phyloP scores from a whole-genome alignment of 2,113 vertebrate genomes.

The Cnemophilus loriae region DNA sequence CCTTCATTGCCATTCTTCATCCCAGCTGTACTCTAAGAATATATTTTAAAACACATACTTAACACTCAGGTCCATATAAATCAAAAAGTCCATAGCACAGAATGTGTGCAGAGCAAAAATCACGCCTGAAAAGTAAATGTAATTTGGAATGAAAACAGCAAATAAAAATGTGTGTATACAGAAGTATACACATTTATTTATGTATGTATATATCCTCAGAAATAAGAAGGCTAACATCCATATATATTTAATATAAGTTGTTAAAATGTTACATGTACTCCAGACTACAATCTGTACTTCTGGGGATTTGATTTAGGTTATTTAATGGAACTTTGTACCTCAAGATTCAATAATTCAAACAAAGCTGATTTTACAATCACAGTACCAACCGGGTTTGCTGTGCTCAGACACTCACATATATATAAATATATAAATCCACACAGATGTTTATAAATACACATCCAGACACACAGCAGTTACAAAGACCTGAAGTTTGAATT shows the following conservation, averaged over 20 bases:
- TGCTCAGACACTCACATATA: background rate
- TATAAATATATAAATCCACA: background rate
- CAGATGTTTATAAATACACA: rapidly evolving
- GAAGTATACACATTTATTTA: background rate
- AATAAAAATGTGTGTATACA: background rate
- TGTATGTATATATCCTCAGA: background rate
- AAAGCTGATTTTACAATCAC: background rate
- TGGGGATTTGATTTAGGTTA: background rate
- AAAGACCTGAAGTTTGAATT: background rate
- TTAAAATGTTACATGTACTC: rapidly evolving
- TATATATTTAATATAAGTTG: background rate
- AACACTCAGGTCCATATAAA: background rate
- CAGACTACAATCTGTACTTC: background rate
- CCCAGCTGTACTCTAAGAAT: background rate
- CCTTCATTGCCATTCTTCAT: background rate
- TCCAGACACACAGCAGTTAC: background rate
- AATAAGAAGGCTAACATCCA: background rate
- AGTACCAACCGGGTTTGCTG: background rate
- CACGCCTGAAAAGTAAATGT: background rate
- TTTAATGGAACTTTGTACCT: background rate
- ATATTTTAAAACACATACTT: background rate
- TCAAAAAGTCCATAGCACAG: background rate
- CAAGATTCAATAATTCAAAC: background rate
- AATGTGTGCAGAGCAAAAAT: background rate
- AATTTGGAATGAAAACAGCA: background rate